Base-by-base conservation (phyloP, 1,140 invertebrate genomes). In the Xylocopa sonorina region DNA sequence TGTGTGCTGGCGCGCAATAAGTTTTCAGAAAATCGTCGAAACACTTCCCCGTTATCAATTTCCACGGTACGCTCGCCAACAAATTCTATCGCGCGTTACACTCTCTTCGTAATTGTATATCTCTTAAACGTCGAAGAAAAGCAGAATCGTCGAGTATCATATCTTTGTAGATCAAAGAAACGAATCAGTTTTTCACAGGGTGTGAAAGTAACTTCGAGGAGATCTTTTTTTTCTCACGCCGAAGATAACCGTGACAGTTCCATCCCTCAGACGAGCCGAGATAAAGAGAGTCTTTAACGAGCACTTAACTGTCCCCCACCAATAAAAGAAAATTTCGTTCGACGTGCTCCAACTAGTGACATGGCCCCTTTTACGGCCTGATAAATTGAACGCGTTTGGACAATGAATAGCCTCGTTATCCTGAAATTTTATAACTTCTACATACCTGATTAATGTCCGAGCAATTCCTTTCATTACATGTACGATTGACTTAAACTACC, bases 281-380 rank as follows among this genome's bases (percentile, higher is more conserved):
- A 87, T 85, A 87, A 85, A 86, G 77, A 43, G 75, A 82, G 82
- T 71, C 83, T 87, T 85, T 87, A 87, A 87, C 85, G 80, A 85
- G 77, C 85, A 78, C 85, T 87, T 80, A 80, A 82, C 82, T 80
- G 60, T 76, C 62, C 77, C 78, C 50, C 48, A n/a, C 53, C 85
- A 78, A 83, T 86, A 78, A 79, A 78, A 78, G 69, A 43, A 78
- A 68, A 79, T 60, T 74, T 80, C 24, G 63, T 83, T 29, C 46
- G 51, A 68, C 48, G 57, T 21, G 71, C 27, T 46, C 21, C 14
- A 51, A 10, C 12, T 18, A 27, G 29, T 60, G 63, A 64, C 29
- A 68, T 27, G 64, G 9, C 38, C 41, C 9, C 29, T 9, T 63
- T 16, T 16, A 78, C 34, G 10, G 2, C 16, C 68, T 41, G 67